Evolutionary conservation across 1,140 invertebrate species (phyloP).

Genomic region (Euglossa dilemma): DNA sequence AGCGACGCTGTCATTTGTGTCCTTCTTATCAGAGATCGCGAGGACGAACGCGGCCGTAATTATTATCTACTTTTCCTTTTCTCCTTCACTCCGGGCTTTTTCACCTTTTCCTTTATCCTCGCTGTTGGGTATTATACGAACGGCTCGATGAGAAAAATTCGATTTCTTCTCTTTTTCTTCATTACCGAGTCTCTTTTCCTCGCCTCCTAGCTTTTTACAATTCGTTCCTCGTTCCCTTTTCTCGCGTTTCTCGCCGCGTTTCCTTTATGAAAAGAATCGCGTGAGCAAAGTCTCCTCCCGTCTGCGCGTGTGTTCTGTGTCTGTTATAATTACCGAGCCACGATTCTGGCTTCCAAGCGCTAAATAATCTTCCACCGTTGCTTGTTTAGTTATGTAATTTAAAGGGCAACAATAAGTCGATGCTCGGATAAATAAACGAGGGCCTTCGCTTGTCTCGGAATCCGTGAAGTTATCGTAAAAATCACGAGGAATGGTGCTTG

Average conservation of each 20-base stretch:
- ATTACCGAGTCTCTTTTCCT: not conserved
- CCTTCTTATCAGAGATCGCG: slow-evolving; percentile 22
- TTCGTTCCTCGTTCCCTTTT: not conserved
- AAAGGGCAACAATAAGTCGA: not conserved
- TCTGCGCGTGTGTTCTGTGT: not conserved
- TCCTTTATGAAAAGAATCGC: slow-evolving; percentile 16
- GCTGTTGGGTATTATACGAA: not conserved
- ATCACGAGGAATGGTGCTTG: too few species aligned
- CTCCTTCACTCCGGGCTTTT: not conserved
- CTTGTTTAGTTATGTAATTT: not conserved
- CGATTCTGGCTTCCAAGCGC: slow-evolving; percentile 8
- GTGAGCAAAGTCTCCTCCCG: not conserved
- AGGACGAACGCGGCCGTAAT: slow-evolving; percentile 10
- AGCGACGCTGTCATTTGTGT: not conserved
- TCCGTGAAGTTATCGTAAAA: too few species aligned
- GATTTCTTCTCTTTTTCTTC: not conserved
- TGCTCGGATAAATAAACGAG: not conserved
- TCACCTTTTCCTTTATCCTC: not conserved
- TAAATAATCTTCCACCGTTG: not conserved
- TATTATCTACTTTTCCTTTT: not conserved
- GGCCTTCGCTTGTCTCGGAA: too few species aligned
- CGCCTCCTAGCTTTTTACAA: not conserved
- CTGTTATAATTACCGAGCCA: slow-evolving; percentile 24
- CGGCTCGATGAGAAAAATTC: slow-evolving; percentile 12
- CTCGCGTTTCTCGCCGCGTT: not conserved